Conservation (phyloP, 2,797 vertebrate species). For the Myotis planiceps region DNA sequence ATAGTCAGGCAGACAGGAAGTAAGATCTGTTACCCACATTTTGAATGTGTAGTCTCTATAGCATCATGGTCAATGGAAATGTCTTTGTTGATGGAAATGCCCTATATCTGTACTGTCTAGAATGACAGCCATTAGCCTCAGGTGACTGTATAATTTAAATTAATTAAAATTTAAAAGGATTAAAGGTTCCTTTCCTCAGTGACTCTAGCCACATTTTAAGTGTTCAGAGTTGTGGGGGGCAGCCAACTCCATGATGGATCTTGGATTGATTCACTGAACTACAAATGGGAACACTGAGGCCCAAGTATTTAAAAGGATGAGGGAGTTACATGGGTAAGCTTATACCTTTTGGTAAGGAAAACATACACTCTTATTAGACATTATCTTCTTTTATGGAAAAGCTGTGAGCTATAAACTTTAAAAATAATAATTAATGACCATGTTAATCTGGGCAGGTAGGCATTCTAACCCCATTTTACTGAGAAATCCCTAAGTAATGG, state of each 20-base stretch:
- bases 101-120: not conserved
- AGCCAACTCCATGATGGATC: not conserved
- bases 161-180: not conserved
- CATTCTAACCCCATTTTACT: not conserved
- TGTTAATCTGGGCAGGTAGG: not conserved
- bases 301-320: not conserved
- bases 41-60: not conserved
- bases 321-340: not conserved
- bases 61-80: not conserved
- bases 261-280: not conserved
- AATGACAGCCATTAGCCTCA: not conserved
- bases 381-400: slow-evolving; percentile 2
- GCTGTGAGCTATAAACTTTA: not conserved
- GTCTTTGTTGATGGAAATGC: not conserved
- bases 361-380: not conserved
- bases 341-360: not conserved
- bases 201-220: not conserved
- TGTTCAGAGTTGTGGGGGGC: not conserved
- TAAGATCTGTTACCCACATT: not conserved
- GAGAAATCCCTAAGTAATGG: not conserved
- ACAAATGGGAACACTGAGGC: not conserved
- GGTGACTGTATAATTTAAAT: not conserved
- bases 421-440: slow-evolving; percentile 17
- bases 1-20: not conserved
- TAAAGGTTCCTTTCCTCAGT: not conserved